Conservation (phyloP, 2,797 vertebrate species). For the Taenioides sp. region DNA sequence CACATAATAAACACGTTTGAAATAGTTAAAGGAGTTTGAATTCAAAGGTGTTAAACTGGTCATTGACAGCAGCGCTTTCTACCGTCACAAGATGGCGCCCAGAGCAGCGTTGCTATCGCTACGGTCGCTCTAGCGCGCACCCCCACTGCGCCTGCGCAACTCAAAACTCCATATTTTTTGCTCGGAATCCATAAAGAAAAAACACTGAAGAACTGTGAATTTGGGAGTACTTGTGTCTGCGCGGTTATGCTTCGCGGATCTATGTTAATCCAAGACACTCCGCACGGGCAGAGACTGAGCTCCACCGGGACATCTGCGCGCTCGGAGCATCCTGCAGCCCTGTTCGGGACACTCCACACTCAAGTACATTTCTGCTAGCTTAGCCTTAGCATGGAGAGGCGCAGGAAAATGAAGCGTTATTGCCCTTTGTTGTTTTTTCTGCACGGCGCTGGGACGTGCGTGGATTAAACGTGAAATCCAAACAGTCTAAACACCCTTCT, state of each 20-base stretch:
- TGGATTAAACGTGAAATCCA: constrained; percentile 27
- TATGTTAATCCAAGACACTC: constrained; percentile 35
- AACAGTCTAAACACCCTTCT: neutral
- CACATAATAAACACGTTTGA: neutral
- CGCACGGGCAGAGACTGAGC: constrained; percentile 39
- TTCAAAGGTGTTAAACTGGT: neutral
- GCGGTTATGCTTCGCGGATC: constrained; percentile 54
- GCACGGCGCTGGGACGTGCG: constrained; percentile 60
- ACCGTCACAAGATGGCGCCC: constrained; percentile 6
- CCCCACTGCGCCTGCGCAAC: constrained; percentile 80
- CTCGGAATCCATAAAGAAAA: constrained; percentile 80
- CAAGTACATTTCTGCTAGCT: constrained; percentile 74
- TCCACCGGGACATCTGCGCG: constrained; percentile 46
- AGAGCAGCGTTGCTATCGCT: neutral
- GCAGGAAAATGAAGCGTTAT: constrained; percentile 80
- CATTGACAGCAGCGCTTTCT: neutral
- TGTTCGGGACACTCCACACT: constrained; percentile 74
- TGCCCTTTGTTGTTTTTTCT: constrained; percentile 78
- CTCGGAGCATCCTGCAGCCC: constrained; percentile 62
- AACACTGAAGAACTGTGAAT: constrained; percentile 76
- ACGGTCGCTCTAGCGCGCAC: neutral
- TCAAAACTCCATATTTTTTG: constrained; percentile 90
- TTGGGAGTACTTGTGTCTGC: constrained; percentile 71
- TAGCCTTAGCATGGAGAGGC: constrained; percentile 64
- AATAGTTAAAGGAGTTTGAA: too few relatives aligned